Percentiles rank a stretch among this genome's conserved stretches.
These are phyloP conservation scores for Hyposmocoma kahamanoa DNA, from an alignment of 1,140 invertebrate genomes.

Conservation along the genomic window DNA sequence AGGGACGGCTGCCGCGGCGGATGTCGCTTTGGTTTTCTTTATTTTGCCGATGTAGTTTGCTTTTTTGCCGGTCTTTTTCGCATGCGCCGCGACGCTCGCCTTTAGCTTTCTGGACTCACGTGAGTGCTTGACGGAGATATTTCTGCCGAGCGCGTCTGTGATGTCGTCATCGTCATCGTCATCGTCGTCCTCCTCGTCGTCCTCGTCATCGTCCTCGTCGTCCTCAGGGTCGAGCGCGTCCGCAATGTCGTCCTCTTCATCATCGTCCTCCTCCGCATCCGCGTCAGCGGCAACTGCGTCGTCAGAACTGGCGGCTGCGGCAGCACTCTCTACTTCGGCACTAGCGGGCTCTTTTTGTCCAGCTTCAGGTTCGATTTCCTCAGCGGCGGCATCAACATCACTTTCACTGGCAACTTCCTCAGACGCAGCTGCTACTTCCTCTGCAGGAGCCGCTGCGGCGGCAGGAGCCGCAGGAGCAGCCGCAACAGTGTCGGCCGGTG, in stretches of 20 bases:
- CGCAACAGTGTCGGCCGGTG: constrained; percentile 60
- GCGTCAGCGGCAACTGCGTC: constrained; percentile 74
- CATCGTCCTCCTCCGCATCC: constrained; percentile 77
- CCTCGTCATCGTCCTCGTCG: constrained; percentile 80
- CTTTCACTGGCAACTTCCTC: constrained; percentile 61
- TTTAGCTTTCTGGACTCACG: constrained; percentile 87
- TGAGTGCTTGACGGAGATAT: constrained; percentile 73
- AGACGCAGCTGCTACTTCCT: constrained; percentile 56
- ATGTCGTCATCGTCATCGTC: constrained; percentile 79
- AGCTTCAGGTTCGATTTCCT: constrained; percentile 52
- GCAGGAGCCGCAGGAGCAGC: constrained; percentile 61
- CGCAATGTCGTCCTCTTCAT: constrained; percentile 76
- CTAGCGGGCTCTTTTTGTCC: constrained; percentile 56
- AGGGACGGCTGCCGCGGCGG: constrained; percentile 44
- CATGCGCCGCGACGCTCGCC: constrained; percentile 57
- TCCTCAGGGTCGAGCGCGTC: constrained; percentile 76
- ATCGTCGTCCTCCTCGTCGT: constrained; percentile 84
- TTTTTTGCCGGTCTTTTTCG: constrained; percentile 76
- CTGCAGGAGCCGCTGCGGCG: constrained; percentile 49
- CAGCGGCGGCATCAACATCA: constrained; percentile 62
- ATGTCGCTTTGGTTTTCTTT: constrained; percentile 69
- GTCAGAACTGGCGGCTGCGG: constrained; percentile 54
- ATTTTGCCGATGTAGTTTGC: constrained; percentile 60
- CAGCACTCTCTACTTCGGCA: constrained; percentile 43
- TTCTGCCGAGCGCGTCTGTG: constrained; percentile 77